Evolutionary conservation across 30 jellyfish, hydroid and myxozoan genomes (phyloP), one percentile per base, ranked within the genome.

Genomic region (Clytia hemisphaerica): DNA sequence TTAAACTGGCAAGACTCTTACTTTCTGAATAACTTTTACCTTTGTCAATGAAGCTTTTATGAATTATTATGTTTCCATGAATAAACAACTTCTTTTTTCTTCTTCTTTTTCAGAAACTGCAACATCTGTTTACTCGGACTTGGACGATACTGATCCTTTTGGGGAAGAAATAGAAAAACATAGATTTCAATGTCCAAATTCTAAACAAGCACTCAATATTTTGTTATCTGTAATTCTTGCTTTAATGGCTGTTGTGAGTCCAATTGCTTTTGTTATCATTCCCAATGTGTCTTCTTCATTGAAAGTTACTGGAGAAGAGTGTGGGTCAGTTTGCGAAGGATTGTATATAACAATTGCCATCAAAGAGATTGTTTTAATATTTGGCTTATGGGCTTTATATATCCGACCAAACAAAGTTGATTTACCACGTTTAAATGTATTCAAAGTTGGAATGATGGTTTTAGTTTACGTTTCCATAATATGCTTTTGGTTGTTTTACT

Each of bases 361-460:
- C 44, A 89, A 89, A 44, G 77, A 82, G 14, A 34, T 89, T 40
- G 88, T 89, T n/a, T 77, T 89, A 58, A 22, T 81, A 46, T 79
- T 77, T 63, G 98, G 95, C 28, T 40, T 81, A 7, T 89, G 98
- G 98, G 98, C 98, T 27, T 80, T 89, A 76, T 89, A 89, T 47
- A 25, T 80, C 45, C 94, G 94, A 46, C 93, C 85, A 70, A 58
- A 80, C 37, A 89, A 76, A 36, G 95, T 95, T 21, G 48, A 36
- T 25, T 21, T 81, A 71, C 98, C 98, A 1, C 64, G 95, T 55
- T 42, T 89, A 27, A 67, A 89, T 62, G 61, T 79, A 22, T 76
- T 75, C 55, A 89, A 81, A 81, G 83, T 75, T 44, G 64, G 92
- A 57, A 55, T 81, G 73, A 79, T 89, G 98, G 90, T 60, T 34